A percentile compares a stretch with the other conserved stretches of the same genome.
These are phyloP conservation scores for Aphaenogaster ashmeadi DNA, from an alignment of 1,140 invertebrate genomes.

Conservation along the genomic window DNA sequence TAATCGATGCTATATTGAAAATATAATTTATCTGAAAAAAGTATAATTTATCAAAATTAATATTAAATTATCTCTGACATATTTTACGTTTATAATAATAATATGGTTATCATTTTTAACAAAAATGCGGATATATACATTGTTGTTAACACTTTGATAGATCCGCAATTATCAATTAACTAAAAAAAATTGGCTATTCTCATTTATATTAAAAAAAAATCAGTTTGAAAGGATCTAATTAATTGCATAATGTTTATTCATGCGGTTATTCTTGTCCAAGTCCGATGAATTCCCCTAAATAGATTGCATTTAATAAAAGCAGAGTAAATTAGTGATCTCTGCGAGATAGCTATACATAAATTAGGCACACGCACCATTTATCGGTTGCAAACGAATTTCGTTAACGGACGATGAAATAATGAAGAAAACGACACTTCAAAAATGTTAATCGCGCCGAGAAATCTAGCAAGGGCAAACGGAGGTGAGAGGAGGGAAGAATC, in stretches of 20 bases:
- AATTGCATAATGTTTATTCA: conserved; percentile 9
- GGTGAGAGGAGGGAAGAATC: conserved; percentile 13
- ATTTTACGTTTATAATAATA: neutral
- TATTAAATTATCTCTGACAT: neutral
- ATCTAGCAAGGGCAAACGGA: conserved; percentile 35
- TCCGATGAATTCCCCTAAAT: neutral
- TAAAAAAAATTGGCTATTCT: too few species aligned
- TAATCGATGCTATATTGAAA: neutral
- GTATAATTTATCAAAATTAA: neutral
- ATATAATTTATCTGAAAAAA: neutral
- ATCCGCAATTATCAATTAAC: neutral
- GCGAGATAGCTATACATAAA: neutral
- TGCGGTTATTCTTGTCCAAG: neutral
- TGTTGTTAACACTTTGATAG: neutral
- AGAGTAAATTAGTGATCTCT: neutral
- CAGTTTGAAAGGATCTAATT: neutral
- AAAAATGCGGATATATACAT: neutral
- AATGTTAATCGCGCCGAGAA: conserved; percentile 64
- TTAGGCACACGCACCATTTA: neutral
- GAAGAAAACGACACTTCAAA: conserved; percentile 61
- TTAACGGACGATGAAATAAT: conserved; percentile 17
- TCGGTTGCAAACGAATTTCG: conserved; percentile 10
- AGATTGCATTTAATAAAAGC: neutral
- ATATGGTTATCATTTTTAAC: neutral
- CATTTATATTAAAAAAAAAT: neutral